phyloP scores from a whole-genome alignment of 2,888 invertebrate species.

The Electrophaes corylata region DNA sequence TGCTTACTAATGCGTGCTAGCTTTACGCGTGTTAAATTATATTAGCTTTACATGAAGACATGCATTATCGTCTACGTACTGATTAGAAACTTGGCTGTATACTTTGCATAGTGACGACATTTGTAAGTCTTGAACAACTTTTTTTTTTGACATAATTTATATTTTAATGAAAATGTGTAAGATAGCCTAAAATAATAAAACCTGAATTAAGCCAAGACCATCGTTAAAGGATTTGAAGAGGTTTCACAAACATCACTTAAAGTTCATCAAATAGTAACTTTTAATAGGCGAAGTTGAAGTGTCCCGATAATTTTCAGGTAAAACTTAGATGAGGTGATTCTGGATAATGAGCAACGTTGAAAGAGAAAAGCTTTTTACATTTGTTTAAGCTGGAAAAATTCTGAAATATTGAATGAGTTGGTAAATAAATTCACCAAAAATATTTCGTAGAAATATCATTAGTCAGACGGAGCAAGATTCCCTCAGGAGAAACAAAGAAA shows the following conservation, averaged over 20 bases:
- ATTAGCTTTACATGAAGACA: too few species aligned
- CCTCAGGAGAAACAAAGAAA: neutral
- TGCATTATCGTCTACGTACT: too few species aligned
- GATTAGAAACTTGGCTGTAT: too few species aligned
- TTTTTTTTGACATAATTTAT: too few species aligned
- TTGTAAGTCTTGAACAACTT: neutral
- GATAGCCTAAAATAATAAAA: neutral
- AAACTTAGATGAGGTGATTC: constrained; percentile 4
- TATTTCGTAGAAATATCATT: constrained; percentile 4
- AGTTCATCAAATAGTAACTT: constrained; percentile 26
- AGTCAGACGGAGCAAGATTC: neutral
- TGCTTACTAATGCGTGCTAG: neutral
- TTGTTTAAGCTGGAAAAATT: neutral
- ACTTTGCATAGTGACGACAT: too few species aligned
- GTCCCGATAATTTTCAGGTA: constrained; percentile 16
- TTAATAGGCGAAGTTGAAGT: constrained; percentile 32
- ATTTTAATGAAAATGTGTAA: too few species aligned
- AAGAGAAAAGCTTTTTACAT: constrained; percentile 4
- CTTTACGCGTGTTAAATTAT: neutral
- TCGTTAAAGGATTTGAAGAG: constrained; percentile 28
- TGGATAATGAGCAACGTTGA: constrained; percentile 19
- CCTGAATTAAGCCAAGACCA: constrained; percentile 3
- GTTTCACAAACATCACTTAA: constrained; percentile 21
- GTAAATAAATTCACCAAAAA: neutral
- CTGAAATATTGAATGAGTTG: neutral